Base-by-base conservation (phyloP, 2,888 invertebrate species). In the Criorhina ranunculi region DNA sequence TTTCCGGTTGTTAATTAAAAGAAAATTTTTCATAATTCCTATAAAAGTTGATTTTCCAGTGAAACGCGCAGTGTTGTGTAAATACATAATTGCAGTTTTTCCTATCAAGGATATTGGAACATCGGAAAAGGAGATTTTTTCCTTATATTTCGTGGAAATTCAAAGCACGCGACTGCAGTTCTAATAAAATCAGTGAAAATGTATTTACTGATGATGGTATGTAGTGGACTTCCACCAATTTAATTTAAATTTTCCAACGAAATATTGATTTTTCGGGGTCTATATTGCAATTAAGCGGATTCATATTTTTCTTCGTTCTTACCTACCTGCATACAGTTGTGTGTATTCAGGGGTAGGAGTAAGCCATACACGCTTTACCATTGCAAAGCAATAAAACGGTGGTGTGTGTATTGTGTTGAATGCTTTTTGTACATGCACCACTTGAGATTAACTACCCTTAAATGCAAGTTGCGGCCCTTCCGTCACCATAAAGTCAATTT, bases 121-220 rank as follows among this genome's bases (percentile, higher is more conserved):
- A 8, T 15, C 12, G 70, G 37, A 60, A 55, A 40, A 60, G 60
- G 46, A 15, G 49, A 51, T 40, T 44, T 55, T 35, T 29, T 15
- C 42, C 29, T 55, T 44, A 55, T 64, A 37, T 40, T 53, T 57
- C 19, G 2, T 40, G 33, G 33, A 77, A 37, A 35, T 31, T 51
- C 37, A 12, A 7, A 44, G 40, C 60, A 37, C 31, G 7, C 53
- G 29, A 42, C 55, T 53, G 79, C 51, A 44, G 72, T 67, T 81
- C 55, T 24, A 46, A 44, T 57, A 49, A 73, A 78, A 85, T 57
- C 73, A 33, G 69, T 24, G 42, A 85, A 85, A 80, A 85, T 85
- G 83, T 72, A 85, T 85, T 75, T 80, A 49, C 46, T 75, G 75
- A 79, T 80, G 67, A 78, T 78, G 83, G 83, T 85, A 75, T 51